Evolutionary conservation across 2,113 vertebrate genomes (phyloP), one percentile per base, ranked within the genome.

Genomic region (Dasyurus viverrinus): DNA sequence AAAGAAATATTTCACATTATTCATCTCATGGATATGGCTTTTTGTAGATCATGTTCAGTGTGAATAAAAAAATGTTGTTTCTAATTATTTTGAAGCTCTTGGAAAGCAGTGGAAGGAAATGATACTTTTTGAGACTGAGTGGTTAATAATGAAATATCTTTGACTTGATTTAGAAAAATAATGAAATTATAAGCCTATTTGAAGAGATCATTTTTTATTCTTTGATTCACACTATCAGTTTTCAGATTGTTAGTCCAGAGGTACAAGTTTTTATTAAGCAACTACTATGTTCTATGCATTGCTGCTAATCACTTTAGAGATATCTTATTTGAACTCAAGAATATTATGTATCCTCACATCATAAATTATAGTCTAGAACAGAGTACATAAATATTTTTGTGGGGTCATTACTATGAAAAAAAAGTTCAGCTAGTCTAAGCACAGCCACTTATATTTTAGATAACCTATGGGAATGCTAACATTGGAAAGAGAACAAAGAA

Each of bases 401-500:
- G 92, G 95, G 84, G 50, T 12, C 93, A 30, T 91, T 94, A 90
- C 30, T 94, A 27, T 24, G 90, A 90, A 90, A 90, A 90, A 90
- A 48, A 6, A 48, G 48, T 94, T 89, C 91, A 95, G 9, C 47
- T 97, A 93, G 19, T 54, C 95, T 96, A 96, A 90, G 48, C 96
- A 57, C 26, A 95, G 91, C 97, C 98, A 96, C 96, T 98, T 98
- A 96, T 89, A 96, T 0, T 11, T 96, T 96, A 98, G 98, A 98
- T 98, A 98, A 98, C 98, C 97, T 94, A 23, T 93, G 90, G 97
- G 98, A 98, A 98, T 93, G 96, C 97, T 97, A 54, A 54, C 94
- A 94, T 98, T 98, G 98, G 98, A 98, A 97, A 84, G 89, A 27
- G 90, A 93, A 96, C 98, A 98, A 98, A 92, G 96, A 96, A 97